Base-by-base conservation (phyloP, 2,113 vertebrate species). In the Eleginops maclovinus region DNA sequence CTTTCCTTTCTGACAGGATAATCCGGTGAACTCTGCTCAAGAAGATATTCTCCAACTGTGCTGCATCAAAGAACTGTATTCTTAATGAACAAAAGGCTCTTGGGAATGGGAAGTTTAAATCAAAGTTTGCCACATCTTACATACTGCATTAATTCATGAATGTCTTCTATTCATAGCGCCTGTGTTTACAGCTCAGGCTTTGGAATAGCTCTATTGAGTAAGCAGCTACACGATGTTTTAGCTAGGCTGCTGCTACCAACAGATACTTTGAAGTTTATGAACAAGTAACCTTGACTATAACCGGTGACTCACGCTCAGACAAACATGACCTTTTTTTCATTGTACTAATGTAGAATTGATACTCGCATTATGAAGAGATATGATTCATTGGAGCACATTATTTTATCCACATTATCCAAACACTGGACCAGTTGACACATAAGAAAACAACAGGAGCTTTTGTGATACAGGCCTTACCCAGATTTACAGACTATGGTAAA, bases 231-330 rank as follows among this genome's bases (percentile, higher is more conserved):
- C n/a, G n/a, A n/a, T 36, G 59, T 2, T 63, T 68, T 46, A 72
- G 50, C 22, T 41, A 40, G 24, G 14, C 16, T 24, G 15, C 72
- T 13, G 49, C 64, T 71, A 59, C 72, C 61, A 76, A 51, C 70
- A 47, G 21, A 19, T 8, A 40, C 69, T 76, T 54, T 83, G 50
- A 79, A 55, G 31, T 74, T 70, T 74, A 72, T 80, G 75, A 60
- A 76, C 58, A 24, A 46, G 21, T 82, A 66, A 82, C 83, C 79
- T 80, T 88, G 79, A 82, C 61, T 51, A 77, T 70, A 69, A 28
- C 40, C 59, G 49, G 56, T 11, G 12, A 28, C 19, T 63, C 11
- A 0, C 19, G 68, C 26, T 51, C 56, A 71, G 31, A 54, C 54
- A 31, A 71, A 75, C 22, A 72, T 10, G 2, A n/a, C n/a, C 21